Percentiles rank a stretch among this genome's conserved stretches.
Evolutionary conservation across 1,140 invertebrate species (phyloP).

Genomic region (Trissolcus basalis): DNA sequence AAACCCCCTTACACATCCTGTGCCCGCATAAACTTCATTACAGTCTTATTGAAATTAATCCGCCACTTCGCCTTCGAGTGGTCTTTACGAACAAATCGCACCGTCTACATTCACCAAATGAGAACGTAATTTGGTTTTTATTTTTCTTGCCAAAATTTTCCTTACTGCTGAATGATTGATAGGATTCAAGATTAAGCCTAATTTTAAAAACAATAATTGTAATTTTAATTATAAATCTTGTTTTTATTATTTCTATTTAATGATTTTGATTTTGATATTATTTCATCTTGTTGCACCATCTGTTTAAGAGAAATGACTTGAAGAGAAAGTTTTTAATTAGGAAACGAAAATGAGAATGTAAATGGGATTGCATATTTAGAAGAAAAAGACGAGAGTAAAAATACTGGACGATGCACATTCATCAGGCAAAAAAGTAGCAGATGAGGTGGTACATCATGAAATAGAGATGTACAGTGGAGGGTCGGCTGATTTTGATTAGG

Average conservation of each 20-base stretch:
- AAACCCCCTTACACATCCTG: conserved; percentile 28
- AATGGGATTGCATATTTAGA: conserved; percentile 22
- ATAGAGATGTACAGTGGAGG: conserved; percentile 55
- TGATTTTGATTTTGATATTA: too few species aligned
- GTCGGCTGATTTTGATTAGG: conserved; percentile 61
- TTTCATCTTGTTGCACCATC: too few species aligned
- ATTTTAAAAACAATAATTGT: too few species aligned
- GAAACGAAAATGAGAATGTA: conserved; percentile 7
- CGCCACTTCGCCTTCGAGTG: conserved; percentile 17
- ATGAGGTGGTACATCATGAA: conserved; percentile 58
- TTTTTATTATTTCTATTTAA: too few species aligned
- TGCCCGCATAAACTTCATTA: conserved; percentile 57
- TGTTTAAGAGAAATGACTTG: too few species aligned
- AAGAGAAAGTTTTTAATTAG: background rate
- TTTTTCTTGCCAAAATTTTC: too few species aligned
- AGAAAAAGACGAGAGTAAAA: background rate
- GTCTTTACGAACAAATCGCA: background rate
- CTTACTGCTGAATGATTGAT: too few species aligned
- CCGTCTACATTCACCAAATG: background rate
- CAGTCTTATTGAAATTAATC: conserved; percentile 50
- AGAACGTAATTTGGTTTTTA: too few species aligned
- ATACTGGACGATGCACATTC: conserved; percentile 46
- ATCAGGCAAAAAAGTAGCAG: conserved; percentile 46
- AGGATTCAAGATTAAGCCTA: too few species aligned
- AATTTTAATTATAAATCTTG: too few species aligned